phyloP scores from a whole-genome alignment of 2,888 invertebrate genomes.

The Pseudococcus viburni region DNA sequence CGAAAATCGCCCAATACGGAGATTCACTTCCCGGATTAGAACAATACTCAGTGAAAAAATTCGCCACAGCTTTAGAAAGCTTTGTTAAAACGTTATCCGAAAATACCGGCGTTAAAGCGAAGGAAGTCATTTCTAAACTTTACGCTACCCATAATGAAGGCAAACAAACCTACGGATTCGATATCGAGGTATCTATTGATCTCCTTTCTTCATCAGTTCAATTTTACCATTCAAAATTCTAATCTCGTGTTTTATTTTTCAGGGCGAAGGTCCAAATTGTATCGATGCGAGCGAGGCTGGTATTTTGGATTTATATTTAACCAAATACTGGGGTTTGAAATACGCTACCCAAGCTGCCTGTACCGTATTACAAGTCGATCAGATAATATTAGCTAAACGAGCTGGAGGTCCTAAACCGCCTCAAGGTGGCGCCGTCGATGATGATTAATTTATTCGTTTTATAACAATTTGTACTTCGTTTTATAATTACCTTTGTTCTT shows the following conservation, averaged over 20 bases:
- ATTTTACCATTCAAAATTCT: too few species aligned
- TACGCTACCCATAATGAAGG: conserved; percentile 95
- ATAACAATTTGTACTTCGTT: conserved; percentile 36
- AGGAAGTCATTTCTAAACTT: conserved; percentile 88
- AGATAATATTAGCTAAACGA: conserved; percentile 98
- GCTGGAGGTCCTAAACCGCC: conserved; percentile 93
- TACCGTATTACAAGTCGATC: conserved; percentile 94
- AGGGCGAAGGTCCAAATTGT: conserved; percentile 77
- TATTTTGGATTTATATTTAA: conserved; percentile 86
- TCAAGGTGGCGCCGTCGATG: conserved; percentile 76
- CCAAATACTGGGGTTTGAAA: conserved; percentile 95
- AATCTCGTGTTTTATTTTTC: conserved; percentile 66
- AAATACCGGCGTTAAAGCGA: conserved; percentile 92
- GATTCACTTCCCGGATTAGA: conserved; percentile 94
- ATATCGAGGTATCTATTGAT: conserved; percentile 80
- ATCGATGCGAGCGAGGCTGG: conserved; percentile 84
- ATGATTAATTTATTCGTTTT: conserved; percentile 73
- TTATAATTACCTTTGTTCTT: conserved; percentile 43
- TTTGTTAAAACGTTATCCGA: conserved; percentile 95
- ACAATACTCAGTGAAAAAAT: conserved; percentile 97
- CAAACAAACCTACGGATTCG: conserved; percentile 85
- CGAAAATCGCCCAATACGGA: conserved; percentile 87
- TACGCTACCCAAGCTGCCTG: conserved; percentile 94
- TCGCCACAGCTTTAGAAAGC: conserved; percentile 86
- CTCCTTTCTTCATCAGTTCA: neutral